A percentile compares a stretch with the other conserved stretches of the same genome.
phyloP scores from a whole-genome alignment of 1,140 invertebrate species.

The Cydia strobilella region DNA sequence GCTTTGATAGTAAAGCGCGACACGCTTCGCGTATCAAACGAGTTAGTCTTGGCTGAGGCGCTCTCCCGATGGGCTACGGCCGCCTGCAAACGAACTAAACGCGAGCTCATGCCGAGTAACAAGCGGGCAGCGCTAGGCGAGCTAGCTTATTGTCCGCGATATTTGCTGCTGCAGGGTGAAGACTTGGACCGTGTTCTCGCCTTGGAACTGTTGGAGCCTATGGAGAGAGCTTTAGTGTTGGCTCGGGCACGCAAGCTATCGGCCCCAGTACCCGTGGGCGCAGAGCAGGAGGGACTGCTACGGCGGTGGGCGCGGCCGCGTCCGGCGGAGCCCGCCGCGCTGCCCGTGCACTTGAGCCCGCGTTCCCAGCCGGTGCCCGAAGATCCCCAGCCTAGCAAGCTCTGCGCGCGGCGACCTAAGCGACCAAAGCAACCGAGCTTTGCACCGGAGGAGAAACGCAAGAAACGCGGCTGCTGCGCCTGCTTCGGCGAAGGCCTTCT shows the following conservation, averaged over 20 bases:
- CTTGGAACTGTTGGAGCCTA: conserved; percentile 68
- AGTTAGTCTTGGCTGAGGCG: conserved; percentile 81
- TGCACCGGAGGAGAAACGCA: conserved; percentile 59
- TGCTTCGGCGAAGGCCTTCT: conserved; percentile 72
- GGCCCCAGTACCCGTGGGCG: conserved; percentile 68
- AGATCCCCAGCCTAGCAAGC: conserved; percentile 59
- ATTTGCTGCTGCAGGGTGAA: conserved; percentile 82
- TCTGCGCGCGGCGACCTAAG: conserved; percentile 65
- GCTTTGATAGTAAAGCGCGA: conserved; percentile 82
- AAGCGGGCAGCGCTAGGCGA: conserved; percentile 83
- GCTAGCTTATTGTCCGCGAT: conserved; percentile 84
- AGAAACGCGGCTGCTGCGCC: conserved; percentile 68
- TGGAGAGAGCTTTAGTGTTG: conserved; percentile 66
- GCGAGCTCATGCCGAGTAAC: conserved; percentile 82
- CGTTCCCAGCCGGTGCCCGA: conserved; percentile 63
- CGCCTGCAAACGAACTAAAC: conserved; percentile 83
- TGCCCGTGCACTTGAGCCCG: conserved; percentile 64
- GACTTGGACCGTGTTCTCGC: conserved; percentile 79
- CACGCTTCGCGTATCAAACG: conserved; percentile 80
- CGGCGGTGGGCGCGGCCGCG: conserved; percentile 68
- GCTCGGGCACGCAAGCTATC: conserved; percentile 65
- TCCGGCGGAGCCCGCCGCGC: conserved; percentile 60
- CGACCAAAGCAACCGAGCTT: conserved; percentile 70
- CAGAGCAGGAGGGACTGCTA: conserved; percentile 66
- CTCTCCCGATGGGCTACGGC: conserved; percentile 85